Conservation (phyloP, 2,113 vertebrate genomes). For the Callospermophilus lateralis region DNA sequence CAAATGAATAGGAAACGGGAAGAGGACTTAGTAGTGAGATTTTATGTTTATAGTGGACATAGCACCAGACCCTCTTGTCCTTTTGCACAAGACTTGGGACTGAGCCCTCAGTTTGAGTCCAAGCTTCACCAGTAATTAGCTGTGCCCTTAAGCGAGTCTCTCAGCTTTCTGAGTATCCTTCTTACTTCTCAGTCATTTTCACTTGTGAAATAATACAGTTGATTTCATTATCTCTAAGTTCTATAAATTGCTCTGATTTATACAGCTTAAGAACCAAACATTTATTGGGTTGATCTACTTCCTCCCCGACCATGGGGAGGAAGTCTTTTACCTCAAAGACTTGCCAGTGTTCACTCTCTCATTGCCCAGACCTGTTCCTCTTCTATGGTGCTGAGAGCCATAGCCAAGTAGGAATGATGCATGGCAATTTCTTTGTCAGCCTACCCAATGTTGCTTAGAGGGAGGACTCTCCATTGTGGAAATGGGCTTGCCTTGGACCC, state of each 20-base stretch:
- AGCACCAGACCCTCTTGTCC: neutral
- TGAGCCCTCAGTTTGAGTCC: neutral
- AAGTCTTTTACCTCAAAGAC: neutral
- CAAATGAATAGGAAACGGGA: neutral
- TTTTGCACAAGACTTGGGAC: neutral
- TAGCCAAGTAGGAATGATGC: too few species aligned
- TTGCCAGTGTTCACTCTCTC: neutral
- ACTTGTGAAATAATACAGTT: slow-evolving; percentile 17
- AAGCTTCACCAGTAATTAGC: neutral
- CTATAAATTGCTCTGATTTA: neutral
- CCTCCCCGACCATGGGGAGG: neutral
- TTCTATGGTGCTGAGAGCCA: too few species aligned
- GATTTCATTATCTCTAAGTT: slow-evolving; percentile 15
- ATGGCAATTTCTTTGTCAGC: too few species aligned
- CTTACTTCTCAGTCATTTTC: neutral
- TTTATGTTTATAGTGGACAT: neutral
- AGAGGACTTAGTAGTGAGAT: neutral
- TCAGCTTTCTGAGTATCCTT: neutral
- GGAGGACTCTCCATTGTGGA: too few species aligned
- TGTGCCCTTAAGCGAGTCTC: neutral
- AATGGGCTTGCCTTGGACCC: too few species aligned
- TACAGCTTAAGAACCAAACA: neutral
- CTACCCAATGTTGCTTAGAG: too few species aligned
- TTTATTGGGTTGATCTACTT: neutral
- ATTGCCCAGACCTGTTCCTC: neutral